Conservation (phyloP, 2,797 vertebrate species). For the Triplophysa bombifrons region DNA sequence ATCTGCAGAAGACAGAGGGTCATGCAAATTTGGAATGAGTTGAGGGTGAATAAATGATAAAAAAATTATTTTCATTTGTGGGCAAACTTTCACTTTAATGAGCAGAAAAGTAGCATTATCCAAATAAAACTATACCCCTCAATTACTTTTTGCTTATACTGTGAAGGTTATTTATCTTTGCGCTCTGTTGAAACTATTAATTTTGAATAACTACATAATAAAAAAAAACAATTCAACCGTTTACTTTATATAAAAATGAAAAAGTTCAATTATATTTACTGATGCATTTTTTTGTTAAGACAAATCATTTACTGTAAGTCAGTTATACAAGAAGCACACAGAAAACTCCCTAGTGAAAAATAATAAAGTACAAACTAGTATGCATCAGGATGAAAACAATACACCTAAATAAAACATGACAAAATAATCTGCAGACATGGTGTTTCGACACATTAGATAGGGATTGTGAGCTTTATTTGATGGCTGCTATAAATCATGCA, state of each 20-base stretch:
- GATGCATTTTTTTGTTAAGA: background rate
- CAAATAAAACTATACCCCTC: background rate
- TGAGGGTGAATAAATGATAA: too few relatives aligned
- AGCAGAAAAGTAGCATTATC: background rate
- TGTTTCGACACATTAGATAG: conserved; percentile 27
- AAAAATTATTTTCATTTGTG: too few relatives aligned
- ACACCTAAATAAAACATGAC: background rate
- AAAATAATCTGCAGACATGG: background rate
- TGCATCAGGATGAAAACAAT: conserved; percentile 27
- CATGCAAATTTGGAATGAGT: too few relatives aligned
- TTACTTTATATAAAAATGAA: conserved; percentile 14
- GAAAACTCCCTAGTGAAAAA: conserved; percentile 1
- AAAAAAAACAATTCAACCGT: background rate
- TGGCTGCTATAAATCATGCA: conserved; percentile 33
- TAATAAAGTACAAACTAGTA: background rate
- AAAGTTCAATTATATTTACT: background rate
- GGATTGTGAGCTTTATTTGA: conserved; percentile 20
- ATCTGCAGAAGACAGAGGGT: too few relatives aligned
- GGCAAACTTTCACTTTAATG: too few relatives aligned
- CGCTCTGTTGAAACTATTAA: background rate
- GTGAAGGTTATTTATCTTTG: background rate
- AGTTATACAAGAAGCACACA: background rate
- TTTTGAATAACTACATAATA: conserved; percentile 24
- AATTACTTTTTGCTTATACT: background rate
- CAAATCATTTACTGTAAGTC: background rate